Percentiles rank a stretch among this genome's conserved stretches.
These are phyloP conservation scores for Axea sp. DNA, from an alignment of 2,888 invertebrate species.

Conservation along the genomic window DNA sequence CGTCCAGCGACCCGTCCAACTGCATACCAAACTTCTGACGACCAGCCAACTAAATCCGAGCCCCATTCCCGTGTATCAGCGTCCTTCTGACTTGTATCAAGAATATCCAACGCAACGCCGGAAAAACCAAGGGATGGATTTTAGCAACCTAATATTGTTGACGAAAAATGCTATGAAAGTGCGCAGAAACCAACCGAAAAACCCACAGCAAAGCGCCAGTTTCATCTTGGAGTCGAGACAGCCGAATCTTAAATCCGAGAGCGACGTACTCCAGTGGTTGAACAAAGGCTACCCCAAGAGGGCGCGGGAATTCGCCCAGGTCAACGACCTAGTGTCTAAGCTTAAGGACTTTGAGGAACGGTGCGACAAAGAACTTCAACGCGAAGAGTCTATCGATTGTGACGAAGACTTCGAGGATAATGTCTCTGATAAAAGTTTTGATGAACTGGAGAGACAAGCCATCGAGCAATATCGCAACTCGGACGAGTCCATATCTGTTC, in stretches of 20 bases:
- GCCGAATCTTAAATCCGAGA: slow-evolving; percentile 65
- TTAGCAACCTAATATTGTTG: slow-evolving; percentile 75
- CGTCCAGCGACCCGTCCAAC: slow-evolving; percentile 68
- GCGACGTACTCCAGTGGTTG: slow-evolving; percentile 66
- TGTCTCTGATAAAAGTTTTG: slow-evolving; percentile 71
- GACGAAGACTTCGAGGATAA: slow-evolving; percentile 65
- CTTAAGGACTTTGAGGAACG: slow-evolving; percentile 61
- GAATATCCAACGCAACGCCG: slow-evolving; percentile 68
- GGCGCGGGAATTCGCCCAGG: slow-evolving; percentile 63
- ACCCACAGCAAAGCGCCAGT: slow-evolving; percentile 61
- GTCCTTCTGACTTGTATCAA: slow-evolving; percentile 71
- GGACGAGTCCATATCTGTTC: slow-evolving; percentile 74
- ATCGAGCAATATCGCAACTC: slow-evolving; percentile 83
- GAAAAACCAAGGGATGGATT: slow-evolving; percentile 74
- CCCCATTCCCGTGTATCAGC: slow-evolving; percentile 66
- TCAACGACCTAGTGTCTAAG: slow-evolving; percentile 65
- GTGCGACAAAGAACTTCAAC: slow-evolving; percentile 72
- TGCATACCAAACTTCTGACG: slow-evolving; percentile 63
- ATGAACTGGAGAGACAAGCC: slow-evolving; percentile 84
- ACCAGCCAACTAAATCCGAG: slow-evolving; percentile 48
- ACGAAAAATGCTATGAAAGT: slow-evolving; percentile 75
- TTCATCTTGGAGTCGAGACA: slow-evolving; percentile 67
- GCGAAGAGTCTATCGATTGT: slow-evolving; percentile 81
- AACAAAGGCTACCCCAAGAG: slow-evolving; percentile 67
- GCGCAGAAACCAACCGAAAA: slow-evolving; percentile 69